These are phyloP conservation scores for Dromius quadrimaculatus DNA, from an alignment of 2,888 invertebrate species.

Conservation along the genomic window DNA sequence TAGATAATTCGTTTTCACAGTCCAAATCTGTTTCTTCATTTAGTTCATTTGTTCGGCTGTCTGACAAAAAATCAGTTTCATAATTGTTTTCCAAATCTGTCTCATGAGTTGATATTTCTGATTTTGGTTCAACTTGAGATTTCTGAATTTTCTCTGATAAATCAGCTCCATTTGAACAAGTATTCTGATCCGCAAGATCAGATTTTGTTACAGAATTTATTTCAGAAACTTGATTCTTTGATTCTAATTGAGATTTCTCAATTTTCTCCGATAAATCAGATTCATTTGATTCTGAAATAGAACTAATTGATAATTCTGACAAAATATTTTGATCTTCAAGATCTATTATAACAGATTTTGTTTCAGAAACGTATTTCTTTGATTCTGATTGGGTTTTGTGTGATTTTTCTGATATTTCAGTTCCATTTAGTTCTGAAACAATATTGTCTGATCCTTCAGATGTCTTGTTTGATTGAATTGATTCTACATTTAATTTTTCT, in stretches of 20 bases:
- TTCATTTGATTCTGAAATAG: too few relatives aligned
- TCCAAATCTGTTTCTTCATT: background rate
- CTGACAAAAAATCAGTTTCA: background rate
- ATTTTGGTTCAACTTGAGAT: too few relatives aligned
- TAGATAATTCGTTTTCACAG: background rate
- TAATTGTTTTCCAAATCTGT: conserved; percentile 5
- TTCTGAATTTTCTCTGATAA: too few relatives aligned
- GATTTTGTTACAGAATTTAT: too few relatives aligned
- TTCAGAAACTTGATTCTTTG: too few relatives aligned
- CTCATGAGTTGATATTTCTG: conserved; percentile 11
- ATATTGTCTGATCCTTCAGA: background rate
- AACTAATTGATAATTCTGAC: too few relatives aligned
- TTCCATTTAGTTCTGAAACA: conserved; percentile 11
- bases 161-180: too few relatives aligned
- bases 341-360: background rate
- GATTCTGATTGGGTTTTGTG: background rate
- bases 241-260: too few relatives aligned
- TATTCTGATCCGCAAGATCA: too few relatives aligned
- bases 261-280: too few relatives aligned
- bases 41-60: background rate
- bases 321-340: too few relatives aligned
- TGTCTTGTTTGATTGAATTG: background rate
- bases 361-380: background rate
- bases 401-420: background rate
- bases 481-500: conserved; percentile 1